phyloP scores from a whole-genome alignment of 2,797 vertebrate genomes.

The Lithobates sylvaticus region DNA sequence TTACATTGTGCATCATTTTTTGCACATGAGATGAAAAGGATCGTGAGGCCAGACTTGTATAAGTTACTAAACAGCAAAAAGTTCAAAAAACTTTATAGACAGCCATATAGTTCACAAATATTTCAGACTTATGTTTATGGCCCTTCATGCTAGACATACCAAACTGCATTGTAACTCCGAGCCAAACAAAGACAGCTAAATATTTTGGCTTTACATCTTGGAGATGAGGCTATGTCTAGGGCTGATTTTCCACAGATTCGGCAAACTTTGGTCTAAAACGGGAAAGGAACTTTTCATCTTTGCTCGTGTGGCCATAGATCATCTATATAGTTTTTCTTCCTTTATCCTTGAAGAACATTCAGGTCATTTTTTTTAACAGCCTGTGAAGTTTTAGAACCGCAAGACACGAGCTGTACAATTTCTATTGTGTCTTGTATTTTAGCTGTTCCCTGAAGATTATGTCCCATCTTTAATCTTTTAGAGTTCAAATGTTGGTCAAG shows the following conservation, averaged over 20 bases:
- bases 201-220: slow-evolving; percentile 81
- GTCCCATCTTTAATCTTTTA: slow-evolving; percentile 76
- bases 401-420: slow-evolving; percentile 68
- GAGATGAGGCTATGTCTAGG: slow-evolving; percentile 83
- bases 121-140: slow-evolving; percentile 76
- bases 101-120: slow-evolving; percentile 77
- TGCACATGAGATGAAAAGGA: too few relatives aligned
- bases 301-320: slow-evolving; percentile 73
- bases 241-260: slow-evolving; percentile 82
- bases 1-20: too few relatives aligned
- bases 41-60: too few relatives aligned
- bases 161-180: slow-evolving; percentile 72
- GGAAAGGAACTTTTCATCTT: slow-evolving; percentile 69
- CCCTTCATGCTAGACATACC: slow-evolving; percentile 71
- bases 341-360: slow-evolving; percentile 67
- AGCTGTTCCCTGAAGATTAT: slow-evolving; percentile 30
- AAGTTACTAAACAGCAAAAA: slow-evolving; percentile 47
- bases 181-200: slow-evolving; percentile 81
- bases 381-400: slow-evolving; percentile 71
- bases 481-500: slow-evolving; percentile 78
- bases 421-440: slow-evolving; percentile 75
- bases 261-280: slow-evolving; percentile 76
- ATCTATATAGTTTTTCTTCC: slow-evolving; percentile 72
- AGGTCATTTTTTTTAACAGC: slow-evolving; percentile 74
- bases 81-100: slow-evolving; percentile 72